A percentile compares a stretch with the other conserved stretches of the same genome.
phyloP scores from a whole-genome alignment of 2,888 invertebrate genomes.

The Heteromyza rotundicornis region DNA sequence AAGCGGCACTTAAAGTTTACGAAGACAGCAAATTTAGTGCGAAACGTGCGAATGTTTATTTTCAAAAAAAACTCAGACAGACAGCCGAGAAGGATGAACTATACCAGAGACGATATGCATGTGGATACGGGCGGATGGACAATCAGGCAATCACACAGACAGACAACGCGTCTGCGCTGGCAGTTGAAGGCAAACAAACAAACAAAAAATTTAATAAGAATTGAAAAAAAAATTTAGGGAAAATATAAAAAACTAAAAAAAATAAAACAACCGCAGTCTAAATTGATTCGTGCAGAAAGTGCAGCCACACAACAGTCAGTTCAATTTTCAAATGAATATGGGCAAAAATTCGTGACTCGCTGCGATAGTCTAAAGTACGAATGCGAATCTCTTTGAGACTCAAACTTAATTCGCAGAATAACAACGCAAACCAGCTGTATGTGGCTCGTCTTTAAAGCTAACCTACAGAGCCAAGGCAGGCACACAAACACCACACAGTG shows the following conservation, averaged over 20 bases:
- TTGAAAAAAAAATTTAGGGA: neutral
- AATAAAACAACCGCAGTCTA: neutral
- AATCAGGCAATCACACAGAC: slow-evolving; percentile 12
- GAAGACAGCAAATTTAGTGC: slow-evolving; percentile 38
- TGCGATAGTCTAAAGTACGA: no score
- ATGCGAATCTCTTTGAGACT: no score
- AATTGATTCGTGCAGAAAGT: slow-evolving; percentile 22
- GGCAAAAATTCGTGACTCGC: slow-evolving; percentile 19
- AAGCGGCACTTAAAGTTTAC: slow-evolving; percentile 11
- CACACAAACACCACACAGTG: no score
- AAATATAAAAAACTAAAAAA: neutral
- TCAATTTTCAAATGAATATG: neutral
- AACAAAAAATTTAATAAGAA: neutral
- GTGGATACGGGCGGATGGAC: slow-evolving; percentile 16
- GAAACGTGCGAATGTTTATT: slow-evolving; percentile 51
- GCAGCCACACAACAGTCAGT: slow-evolving; percentile 3
- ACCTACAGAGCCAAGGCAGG: neutral
- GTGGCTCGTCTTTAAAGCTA: no score
- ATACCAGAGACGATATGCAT: no score
- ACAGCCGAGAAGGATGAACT: neutral
- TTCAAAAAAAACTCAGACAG: slow-evolving; percentile 20
- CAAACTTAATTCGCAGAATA: slow-evolving; percentile 3
- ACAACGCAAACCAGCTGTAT: no score
- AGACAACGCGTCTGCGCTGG: neutral
- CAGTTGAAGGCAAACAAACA: slow-evolving; percentile 1